Conservation (phyloP, 1,140 invertebrate genomes). For the Panulirus ornatus region DNA sequence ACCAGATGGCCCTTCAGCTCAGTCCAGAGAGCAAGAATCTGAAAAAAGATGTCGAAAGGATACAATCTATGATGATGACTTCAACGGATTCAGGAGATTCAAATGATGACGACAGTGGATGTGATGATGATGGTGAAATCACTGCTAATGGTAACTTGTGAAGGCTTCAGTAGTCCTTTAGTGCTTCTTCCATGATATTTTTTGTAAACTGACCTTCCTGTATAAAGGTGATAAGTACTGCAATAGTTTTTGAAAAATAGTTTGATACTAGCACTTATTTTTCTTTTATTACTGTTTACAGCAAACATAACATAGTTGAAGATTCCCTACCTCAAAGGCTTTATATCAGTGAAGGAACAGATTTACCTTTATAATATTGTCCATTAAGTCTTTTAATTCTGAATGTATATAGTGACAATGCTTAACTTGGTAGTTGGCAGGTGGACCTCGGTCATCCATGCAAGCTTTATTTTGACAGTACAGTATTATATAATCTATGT, state of each 20-base stretch:
- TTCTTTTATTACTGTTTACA: not conserved
- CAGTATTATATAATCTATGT: no score
- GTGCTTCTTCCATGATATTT: not conserved
- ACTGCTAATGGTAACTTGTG: not conserved
- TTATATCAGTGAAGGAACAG: not conserved
- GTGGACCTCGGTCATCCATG: no score
- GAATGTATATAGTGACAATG: not conserved
- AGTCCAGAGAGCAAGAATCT: constrained; percentile 60
- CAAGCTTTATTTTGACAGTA: no score
- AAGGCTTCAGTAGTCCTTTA: not conserved
- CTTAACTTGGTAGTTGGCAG: no score
- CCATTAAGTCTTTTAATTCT: not conserved
- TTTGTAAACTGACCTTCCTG: not conserved
- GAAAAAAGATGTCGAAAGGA: constrained; percentile 52
- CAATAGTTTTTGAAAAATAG: not conserved
- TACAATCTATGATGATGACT: constrained; percentile 47
- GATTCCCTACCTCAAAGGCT: constrained; percentile 30
- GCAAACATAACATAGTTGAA: constrained; percentile 16
- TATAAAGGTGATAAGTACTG: not conserved
- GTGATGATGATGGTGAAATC: constrained; percentile 21
- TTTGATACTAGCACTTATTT: not conserved
- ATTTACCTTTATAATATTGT: not conserved
- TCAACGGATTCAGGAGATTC: constrained; percentile 48
- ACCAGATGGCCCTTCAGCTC: constrained; percentile 55
- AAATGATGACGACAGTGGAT: constrained; percentile 55